phyloP scores from a whole-genome alignment of 1,140 invertebrate species.

The silkworm (Bombyx mori) region DNA sequence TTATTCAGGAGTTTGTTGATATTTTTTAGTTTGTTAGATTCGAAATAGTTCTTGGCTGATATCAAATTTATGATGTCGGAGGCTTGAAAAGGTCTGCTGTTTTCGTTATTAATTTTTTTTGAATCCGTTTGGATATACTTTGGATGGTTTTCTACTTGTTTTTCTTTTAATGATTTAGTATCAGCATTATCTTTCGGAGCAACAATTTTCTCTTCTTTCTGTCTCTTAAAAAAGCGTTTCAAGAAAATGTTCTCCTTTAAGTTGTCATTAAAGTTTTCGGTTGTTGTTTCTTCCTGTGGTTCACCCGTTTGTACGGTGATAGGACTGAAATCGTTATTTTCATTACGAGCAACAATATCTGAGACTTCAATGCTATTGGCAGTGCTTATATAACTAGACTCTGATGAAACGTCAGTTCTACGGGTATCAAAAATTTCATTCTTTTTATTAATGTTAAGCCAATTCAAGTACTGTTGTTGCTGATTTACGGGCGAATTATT shows the following conservation, averaged over 20 bases:
- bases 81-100: conserved; percentile 40
- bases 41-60: conserved; percentile 48
- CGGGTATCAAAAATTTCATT: too few species aligned
- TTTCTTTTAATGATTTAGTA: conserved; percentile 7
- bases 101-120: conserved; percentile 31
- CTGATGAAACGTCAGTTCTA: too few species aligned
- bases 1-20: conserved; percentile 13
- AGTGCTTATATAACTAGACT: too few species aligned
- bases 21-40: conserved; percentile 47
- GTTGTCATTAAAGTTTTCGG: conserved; percentile 25
- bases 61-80: conserved; percentile 47
- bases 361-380: too few species aligned
- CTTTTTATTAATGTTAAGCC: too few species aligned
- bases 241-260: conserved; percentile 47
- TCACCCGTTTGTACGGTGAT: too few species aligned
- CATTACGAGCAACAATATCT: too few species aligned
- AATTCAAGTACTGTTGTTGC: too few species aligned
- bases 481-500: too few species aligned
- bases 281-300: conserved; percentile 1
- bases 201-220: conserved; percentile 13
- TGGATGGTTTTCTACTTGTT: conserved; percentile 26
- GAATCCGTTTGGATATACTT: conserved; percentile 32
- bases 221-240: conserved; percentile 38
- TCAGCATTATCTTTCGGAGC: too few species aligned
- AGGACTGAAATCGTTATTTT: neutral